A percentile compares a stretch with the other conserved stretches of the same genome.
These are phyloP conservation scores for Oncorhynchus clarkii DNA, from an alignment of 2,113 vertebrate genomes.

Conservation along the genomic window DNA sequence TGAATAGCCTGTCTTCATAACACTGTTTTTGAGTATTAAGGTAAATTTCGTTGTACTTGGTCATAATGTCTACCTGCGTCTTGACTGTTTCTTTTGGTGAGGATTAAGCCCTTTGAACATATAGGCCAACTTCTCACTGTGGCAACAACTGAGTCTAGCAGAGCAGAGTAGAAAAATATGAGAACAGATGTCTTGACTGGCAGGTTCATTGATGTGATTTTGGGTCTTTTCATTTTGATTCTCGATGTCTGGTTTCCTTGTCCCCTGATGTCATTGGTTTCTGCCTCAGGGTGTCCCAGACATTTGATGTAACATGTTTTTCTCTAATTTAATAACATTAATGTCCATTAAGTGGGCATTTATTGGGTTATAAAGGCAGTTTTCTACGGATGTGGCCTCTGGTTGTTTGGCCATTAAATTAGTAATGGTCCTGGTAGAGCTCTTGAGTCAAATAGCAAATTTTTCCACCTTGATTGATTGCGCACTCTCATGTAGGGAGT, in stretches of 20 bases:
- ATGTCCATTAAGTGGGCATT: conserved; percentile 27
- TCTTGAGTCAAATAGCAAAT: not conserved
- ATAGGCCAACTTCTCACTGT: too few species aligned
- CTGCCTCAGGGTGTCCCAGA: conserved; percentile 13
- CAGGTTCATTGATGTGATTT: not conserved
- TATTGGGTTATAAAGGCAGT: conserved; percentile 36
- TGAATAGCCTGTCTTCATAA: too few species aligned
- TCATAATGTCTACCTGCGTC: too few species aligned
- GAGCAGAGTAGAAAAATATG: too few species aligned
- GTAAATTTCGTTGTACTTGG: too few species aligned
- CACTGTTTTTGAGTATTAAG: too few species aligned
- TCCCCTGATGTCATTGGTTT: not conserved
- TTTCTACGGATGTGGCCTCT: conserved; percentile 19
- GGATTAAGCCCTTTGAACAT: too few species aligned
- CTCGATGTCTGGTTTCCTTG: not conserved
- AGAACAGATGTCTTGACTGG: too few species aligned
- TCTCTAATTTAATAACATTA: not conserved
- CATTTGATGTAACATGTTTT: conserved; percentile 24
- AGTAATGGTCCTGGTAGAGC: conserved; percentile 14
- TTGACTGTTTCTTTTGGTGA: too few species aligned
- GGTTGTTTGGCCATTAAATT: conserved; percentile 23
- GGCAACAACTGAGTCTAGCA: too few species aligned
- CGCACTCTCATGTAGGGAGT: not conserved
- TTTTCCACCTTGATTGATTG: not conserved
- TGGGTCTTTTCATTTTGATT: not conserved